phyloP scores from a whole-genome alignment of 2,797 vertebrate species.

The Pipistrellus pipistrellus region DNA sequence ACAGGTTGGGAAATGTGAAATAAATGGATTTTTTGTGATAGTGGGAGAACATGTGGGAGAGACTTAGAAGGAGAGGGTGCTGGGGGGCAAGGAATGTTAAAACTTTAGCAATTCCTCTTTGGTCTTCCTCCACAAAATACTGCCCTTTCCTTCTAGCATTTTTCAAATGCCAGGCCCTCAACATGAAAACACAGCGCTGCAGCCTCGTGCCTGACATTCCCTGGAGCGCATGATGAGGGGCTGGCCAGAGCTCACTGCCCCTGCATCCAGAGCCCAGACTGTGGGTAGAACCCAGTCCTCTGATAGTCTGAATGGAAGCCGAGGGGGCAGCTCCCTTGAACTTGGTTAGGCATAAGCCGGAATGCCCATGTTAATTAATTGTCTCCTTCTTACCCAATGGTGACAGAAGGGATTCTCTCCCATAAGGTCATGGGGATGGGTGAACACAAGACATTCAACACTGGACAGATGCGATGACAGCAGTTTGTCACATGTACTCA shows the following conservation, averaged over 20 bases:
- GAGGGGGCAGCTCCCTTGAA: neutral
- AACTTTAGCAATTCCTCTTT: slow-evolving; percentile 74
- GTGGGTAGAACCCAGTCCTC: neutral
- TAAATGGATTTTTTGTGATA: neutral
- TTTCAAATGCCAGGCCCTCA: slow-evolving; percentile 80
- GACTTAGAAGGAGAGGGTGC: slow-evolving; percentile 68
- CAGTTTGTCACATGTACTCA: neutral
- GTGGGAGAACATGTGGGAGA: slow-evolving; percentile 78
- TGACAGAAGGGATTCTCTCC: neutral
- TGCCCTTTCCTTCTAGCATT: slow-evolving; percentile 76
- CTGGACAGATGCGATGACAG: neutral
- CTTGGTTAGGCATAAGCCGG: neutral
- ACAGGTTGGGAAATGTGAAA: slow-evolving; percentile 67
- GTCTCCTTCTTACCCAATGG: fast-evolving
- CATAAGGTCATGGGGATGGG: fast-evolving
- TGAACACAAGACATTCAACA: fast-evolving
- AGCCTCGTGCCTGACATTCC: slow-evolving; percentile 64
- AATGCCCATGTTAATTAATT: neutral
- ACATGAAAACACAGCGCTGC: neutral
- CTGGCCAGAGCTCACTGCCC: neutral
- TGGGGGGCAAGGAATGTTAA: slow-evolving; percentile 60
- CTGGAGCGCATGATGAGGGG: neutral
- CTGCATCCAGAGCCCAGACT: neutral
- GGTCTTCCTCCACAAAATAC: slow-evolving; percentile 76
- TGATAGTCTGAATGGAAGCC: neutral